Base-by-base conservation (phyloP, 2,888 invertebrate species). In the Gari tellinella region DNA sequence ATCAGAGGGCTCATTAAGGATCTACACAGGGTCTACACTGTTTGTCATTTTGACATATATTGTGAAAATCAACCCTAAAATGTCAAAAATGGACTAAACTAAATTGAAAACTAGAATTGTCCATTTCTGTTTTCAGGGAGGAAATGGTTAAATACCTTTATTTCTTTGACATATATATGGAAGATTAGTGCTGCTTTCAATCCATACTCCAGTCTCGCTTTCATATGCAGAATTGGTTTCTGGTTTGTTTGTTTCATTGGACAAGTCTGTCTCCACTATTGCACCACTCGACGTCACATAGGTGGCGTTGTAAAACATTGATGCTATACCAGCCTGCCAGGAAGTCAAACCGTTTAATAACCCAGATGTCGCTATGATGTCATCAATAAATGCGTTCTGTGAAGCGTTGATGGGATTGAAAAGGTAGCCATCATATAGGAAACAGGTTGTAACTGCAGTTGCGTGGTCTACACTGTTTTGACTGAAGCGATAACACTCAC, bases 251-350 rank as follows among this genome's bases (percentile, higher is more conserved):
- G 25, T 56, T 3, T 17, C 57, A 1, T 21, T 12, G 12, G 17
- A 43, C 19, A 45, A 57, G 21, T 15, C 26, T 10, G 15, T 17
- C 4, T 57, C 31, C n/a, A 17, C 17, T 14, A 64, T 56, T 26
- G n/a, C n/a, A 8, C 56, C 55, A 17, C 19, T 21, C 19, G 37
- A 26, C 37, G 38, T 51, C 10, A 65, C 57, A 8, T 49, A 43
- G 5, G 56, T 41, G 10, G 14, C n/a, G 14, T 51, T 57, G 19
- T 51, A 49, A 5, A 38, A 41, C 15, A 57, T 41, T 10, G 57
- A 57, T 19, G 25, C 23, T 40, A 78, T 66, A 5, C 78, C 72
- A n/a, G 69, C 66, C n/a, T 62, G 38, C 48, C 64, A 63, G 7
- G n/a, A 19, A 5, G 15, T 31, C n/a, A 26, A 25, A 12, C 43